These are phyloP conservation scores for Argyresthia albistria DNA, from an alignment of 2,888 invertebrate genomes.

Conservation along the genomic window DNA sequence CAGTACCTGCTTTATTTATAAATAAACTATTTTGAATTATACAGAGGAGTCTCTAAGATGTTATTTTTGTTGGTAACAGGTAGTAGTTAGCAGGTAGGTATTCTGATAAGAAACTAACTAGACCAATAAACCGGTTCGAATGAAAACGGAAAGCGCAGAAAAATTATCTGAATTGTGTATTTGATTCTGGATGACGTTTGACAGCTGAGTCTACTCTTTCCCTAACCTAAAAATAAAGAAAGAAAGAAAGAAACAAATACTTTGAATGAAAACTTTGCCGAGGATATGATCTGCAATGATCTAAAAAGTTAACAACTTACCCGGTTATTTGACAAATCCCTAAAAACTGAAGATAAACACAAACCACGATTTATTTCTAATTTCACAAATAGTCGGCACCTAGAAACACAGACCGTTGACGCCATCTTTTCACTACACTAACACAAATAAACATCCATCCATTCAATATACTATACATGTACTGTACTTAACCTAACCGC, in stretches of 20 bases:
- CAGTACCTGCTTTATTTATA: no score
- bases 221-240: conserved; percentile 5
- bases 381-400: conserved; percentile 73
- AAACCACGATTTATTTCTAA: conserved; percentile 73
- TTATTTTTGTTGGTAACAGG: no score
- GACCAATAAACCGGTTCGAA: no score
- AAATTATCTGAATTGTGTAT: conserved; percentile 23
- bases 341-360: conserved; percentile 66
- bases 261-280: no score
- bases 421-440: conserved; percentile 58
- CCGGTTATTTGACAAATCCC: conserved; percentile 63
- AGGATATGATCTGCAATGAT: conserved; percentile 14
- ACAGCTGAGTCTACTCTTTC: conserved; percentile 31
- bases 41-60: no score
- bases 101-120: no score
- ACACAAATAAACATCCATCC: not conserved
- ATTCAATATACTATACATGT: not conserved
- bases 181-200: conserved; percentile 36
- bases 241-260: conserved; percentile 20
- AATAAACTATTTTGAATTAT: no score
- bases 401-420: conserved; percentile 74
- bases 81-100: no score
- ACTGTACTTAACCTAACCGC: not conserved
- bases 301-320: conserved; percentile 36
- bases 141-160: not conserved